Evolutionary conservation across 1,140 invertebrate species (phyloP), one percentile per base, ranked within the genome.

Genomic region (Neuroterus valhalla): DNA sequence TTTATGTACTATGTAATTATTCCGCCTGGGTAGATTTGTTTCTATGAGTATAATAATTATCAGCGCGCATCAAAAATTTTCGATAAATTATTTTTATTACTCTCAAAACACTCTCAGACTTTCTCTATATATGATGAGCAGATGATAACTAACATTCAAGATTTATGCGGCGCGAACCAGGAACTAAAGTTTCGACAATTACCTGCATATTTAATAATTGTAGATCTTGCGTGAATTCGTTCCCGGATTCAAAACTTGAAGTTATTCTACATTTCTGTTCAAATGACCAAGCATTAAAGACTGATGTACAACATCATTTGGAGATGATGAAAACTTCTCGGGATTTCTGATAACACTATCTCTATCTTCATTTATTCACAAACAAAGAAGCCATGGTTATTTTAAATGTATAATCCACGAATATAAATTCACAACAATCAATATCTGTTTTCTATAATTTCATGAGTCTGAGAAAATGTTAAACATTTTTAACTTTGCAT

Each of bases 271-370:
- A 55, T 55, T 21, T 55, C 15, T 23, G 21, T 26, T 26, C 0
- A 10, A 11, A 19, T 21, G 17, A 11, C 12, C 48, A 50, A 19
- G 17, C 48, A 21, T 50, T 2, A 50, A 5, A 38, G 31, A 38
- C 31, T 8, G 6, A 38, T 5, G 31, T 38, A 38, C 10, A 6
- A 38, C 10, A 38, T 38, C 31, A 38, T 38, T 8, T 38, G 6
- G 31, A 19, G 48, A 46, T 46, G 17, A n/a, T n/a, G 45, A 46
- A 21, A 11, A 50, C 21, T 50, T 50, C 21, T 19, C 21, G 11
- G 48, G n/a, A 19, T 50, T 50, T n/a, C 11, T 50, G 48, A 50
- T 50, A 50, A 50, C 21, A 50, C 48, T 50, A 50, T 50, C 17
- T 17, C 17, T 17, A 19, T 19, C 2, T 17, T n/a, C 17, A 19